Conservation (phyloP, 1,140 invertebrate species). For the Drosophila saltans region DNA sequence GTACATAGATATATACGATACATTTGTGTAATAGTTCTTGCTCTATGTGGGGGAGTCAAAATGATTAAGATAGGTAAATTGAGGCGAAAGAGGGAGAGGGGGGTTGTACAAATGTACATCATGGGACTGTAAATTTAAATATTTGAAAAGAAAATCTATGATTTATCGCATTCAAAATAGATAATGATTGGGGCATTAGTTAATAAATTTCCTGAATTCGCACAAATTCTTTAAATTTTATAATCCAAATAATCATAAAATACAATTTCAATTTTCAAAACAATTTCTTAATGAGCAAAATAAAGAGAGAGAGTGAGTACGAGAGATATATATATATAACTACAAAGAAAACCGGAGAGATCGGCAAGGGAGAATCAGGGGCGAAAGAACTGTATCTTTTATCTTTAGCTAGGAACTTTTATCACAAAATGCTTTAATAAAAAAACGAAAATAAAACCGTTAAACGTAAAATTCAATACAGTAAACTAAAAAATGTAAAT, state of each 20-base stretch:
- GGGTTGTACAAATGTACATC: neutral
- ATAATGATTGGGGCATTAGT: neutral
- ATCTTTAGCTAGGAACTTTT: no score
- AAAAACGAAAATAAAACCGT: no score
- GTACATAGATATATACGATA: neutral
- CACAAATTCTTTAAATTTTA: slow-evolving; percentile 2
- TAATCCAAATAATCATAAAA: slow-evolving; percentile 15
- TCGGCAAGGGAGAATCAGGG: neutral
- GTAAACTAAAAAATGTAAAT: no score
- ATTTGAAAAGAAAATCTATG: neutral
- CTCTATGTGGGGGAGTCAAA: neutral
- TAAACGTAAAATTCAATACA: no score
- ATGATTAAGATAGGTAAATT: neutral
- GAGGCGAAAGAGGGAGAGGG: neutral
- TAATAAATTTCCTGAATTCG: neutral
- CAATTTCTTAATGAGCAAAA: slow-evolving; percentile 13
- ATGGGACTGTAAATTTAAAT: neutral
- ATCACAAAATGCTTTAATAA: no score
- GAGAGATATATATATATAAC: neutral
- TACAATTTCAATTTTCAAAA: slow-evolving; percentile 19
- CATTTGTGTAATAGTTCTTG: slow-evolving; percentile 2
- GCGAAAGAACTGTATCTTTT: no score
- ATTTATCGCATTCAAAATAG: slow-evolving; percentile 9
- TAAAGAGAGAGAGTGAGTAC: neutral
- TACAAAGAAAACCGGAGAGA: neutral